Base-by-base conservation (phyloP, 2,113 vertebrate species). In the Trinectes maculatus region DNA sequence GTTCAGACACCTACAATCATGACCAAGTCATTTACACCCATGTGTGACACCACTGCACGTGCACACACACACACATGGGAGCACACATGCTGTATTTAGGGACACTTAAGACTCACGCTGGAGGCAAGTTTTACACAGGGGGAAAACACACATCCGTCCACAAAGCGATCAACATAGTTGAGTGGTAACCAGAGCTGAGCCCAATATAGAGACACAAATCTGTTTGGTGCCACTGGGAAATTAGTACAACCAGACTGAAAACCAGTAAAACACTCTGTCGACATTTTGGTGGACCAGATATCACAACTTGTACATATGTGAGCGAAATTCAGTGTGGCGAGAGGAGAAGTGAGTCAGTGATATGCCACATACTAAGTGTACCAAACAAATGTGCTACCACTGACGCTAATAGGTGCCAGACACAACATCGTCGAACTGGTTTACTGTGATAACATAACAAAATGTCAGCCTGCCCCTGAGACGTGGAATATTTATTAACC, bases 211-310 rank as follows among this genome's bases (percentile, higher is more conserved):
- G 70, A 83, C 72, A 56, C 58, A 79, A 70, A 79, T 81, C 56
- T 71, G 79, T 82, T 78, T 64, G 72, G 79, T 84, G 80, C 73
- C 77, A 63, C 67, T 84, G 55, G 58, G 53, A 83, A 77, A 86
- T 86, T 82, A 87, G 70, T 54, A 44, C 19, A n/a, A 79, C 79
- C 86, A 69, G 85, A 73, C 37, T 21, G 56, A 59, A 84, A 88
- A 74, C 67, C 65, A 62, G 70, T n/a, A 87, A 80, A 87, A 60
- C 73, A 79, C 81, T 57, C 25, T 64, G 56, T 59, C 63, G 79
- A 79, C 71, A 55, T 79, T 74, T 81, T 25, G 73, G 65, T 49
- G 70, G 36, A 79, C 43, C 64, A 37, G 67, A 82, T 77, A 77
- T 79, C 66, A 78, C 67, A 86, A 71, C 57, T 85, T 82, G 63